phyloP scores from a whole-genome alignment of 2,797 vertebrate genomes.

The Anguilla marmorata region DNA sequence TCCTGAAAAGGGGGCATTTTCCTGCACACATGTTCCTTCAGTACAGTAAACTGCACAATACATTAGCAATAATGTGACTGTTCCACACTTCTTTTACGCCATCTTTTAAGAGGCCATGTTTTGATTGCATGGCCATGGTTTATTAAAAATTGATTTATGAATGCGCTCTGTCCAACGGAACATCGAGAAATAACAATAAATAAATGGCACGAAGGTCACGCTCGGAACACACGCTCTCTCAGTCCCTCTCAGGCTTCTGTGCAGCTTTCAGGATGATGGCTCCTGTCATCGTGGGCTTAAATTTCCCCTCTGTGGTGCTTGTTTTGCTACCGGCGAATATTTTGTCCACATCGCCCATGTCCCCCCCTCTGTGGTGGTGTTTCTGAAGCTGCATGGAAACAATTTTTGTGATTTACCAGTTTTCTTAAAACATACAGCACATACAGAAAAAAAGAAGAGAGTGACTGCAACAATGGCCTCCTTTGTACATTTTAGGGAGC shows the following conservation, averaged over 20 bases:
- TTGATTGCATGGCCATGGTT: not conserved
- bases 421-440: not conserved
- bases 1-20: not conserved
- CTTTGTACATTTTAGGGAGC: not conserved
- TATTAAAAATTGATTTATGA: not conserved
- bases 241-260: not conserved
- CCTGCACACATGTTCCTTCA: not conserved
- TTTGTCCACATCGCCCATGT: not conserved
- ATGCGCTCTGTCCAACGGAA: not conserved
- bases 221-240: not conserved
- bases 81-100: not conserved
- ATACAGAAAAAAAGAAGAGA: not conserved
- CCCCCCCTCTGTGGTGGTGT: not conserved
- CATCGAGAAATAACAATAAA: not conserved
- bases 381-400: not conserved
- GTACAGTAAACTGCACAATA: not conserved
- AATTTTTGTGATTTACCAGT: slow-evolving; percentile 5
- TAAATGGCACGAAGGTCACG: not conserved
- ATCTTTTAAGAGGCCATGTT: not conserved
- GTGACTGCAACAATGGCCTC: not conserved
- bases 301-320: not conserved
- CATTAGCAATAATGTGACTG: not conserved
- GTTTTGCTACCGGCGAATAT: not conserved
- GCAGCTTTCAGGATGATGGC: not conserved
- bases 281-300: not conserved